These are phyloP conservation scores for Sebastes diaconus DNA, from an alignment of 2,797 vertebrate species.

Conservation along the genomic window DNA sequence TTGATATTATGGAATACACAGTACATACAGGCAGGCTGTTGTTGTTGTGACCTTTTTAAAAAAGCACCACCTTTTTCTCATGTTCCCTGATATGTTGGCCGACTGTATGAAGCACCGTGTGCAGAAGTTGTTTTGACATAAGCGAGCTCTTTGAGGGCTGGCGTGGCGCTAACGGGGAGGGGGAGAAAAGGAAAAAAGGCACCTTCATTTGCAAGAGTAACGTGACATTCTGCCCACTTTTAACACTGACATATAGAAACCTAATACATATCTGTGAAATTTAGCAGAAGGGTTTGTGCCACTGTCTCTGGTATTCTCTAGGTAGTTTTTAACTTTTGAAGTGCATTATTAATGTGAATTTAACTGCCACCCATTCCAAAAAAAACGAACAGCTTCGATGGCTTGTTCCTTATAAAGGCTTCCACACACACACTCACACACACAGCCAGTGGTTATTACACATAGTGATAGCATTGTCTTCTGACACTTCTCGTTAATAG, in stretches of 20 bases:
- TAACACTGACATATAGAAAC: constrained; percentile 78
- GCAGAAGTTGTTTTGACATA: constrained; percentile 69
- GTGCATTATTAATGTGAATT: constrained; percentile 77
- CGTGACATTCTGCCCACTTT: constrained; percentile 74
- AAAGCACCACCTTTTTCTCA: constrained; percentile 28
- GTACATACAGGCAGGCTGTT: constrained; percentile 40
- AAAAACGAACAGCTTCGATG: constrained; percentile 41
- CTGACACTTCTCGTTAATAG: constrained; percentile 44
- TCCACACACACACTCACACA: neutral
- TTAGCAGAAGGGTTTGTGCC: constrained; percentile 80
- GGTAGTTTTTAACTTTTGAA: constrained; percentile 70
- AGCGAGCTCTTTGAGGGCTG: constrained; percentile 22
- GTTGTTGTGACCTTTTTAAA: constrained; percentile 23
- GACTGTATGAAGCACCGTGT: constrained; percentile 72
- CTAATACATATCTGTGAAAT: constrained; percentile 81
- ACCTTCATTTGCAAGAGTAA: constrained; percentile 64
- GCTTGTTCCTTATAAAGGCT: constrained; percentile 36
- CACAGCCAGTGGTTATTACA: constrained; percentile 40
- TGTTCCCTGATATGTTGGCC: constrained; percentile 34
- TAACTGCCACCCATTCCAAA: constrained; percentile 72
- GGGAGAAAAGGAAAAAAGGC: constrained; percentile 7
- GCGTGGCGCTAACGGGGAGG: neutral
- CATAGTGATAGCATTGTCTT: constrained; percentile 46
- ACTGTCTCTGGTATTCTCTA: constrained; percentile 74
- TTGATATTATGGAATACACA: constrained; percentile 50